Percentiles rank a stretch among this genome's conserved stretches.
phyloP scores from a whole-genome alignment of 2,888 invertebrate genomes.

The Mayetiola destructor region DNA sequence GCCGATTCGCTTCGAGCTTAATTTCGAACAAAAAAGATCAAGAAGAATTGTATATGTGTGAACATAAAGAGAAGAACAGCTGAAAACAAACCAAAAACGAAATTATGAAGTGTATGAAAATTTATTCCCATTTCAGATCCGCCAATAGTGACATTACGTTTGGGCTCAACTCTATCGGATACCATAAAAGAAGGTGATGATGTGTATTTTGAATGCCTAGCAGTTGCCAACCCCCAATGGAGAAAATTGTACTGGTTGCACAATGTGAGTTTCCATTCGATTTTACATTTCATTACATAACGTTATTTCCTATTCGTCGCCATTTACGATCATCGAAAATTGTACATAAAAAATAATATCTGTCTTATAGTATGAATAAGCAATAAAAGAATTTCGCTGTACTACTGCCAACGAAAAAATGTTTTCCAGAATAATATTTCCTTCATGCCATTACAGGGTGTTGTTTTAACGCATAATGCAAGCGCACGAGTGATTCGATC shows the following conservation, averaged over 20 bases:
- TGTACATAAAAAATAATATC: too few species aligned
- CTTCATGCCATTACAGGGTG: constrained; percentile 52
- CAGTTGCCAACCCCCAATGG: constrained; percentile 74
- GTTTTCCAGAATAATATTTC: too few species aligned
- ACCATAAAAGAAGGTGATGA: constrained; percentile 88
- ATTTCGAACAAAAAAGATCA: too few species aligned
- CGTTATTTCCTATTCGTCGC: too few species aligned
- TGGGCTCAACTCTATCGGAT: constrained; percentile 71
- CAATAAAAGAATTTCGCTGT: too few species aligned
- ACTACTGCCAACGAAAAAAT: too few species aligned
- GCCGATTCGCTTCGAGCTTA: neutral
- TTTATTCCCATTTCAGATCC: constrained; percentile 51
- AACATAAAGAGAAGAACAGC: too few species aligned
- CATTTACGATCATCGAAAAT: too few species aligned
- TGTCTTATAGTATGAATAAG: too few species aligned
- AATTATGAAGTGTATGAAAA: too few species aligned
- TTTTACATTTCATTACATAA: neutral
- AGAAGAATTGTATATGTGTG: too few species aligned
- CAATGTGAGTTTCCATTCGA: constrained; percentile 51
- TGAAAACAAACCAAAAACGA: too few species aligned
- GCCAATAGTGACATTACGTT: constrained; percentile 63
- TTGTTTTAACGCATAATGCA: constrained; percentile 68
- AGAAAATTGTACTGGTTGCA: constrained; percentile 75
- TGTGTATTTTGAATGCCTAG: constrained; percentile 86
- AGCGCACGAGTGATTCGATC: constrained; percentile 77